A percentile compares a stretch with the other conserved stretches of the same genome.
phyloP scores from a whole-genome alignment of 1,140 invertebrate species.

The Macrobrachium nipponense region DNA sequence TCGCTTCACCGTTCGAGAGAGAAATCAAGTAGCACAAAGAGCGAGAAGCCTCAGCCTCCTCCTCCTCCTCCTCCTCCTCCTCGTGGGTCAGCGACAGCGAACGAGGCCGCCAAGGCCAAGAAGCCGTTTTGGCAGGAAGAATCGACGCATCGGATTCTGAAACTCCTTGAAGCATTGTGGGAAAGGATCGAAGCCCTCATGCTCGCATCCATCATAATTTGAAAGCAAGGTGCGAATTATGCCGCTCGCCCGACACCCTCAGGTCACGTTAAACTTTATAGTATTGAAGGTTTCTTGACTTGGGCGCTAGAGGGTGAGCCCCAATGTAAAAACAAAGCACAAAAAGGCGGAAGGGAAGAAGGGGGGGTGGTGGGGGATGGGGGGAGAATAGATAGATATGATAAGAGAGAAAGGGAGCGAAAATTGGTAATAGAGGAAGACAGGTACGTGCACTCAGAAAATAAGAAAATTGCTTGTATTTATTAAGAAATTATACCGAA shows the following conservation, averaged over 20 bases:
- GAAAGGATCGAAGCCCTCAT: slow-evolving; percentile 14
- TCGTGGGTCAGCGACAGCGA: no score
- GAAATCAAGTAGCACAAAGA: no score
- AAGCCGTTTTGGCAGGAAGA: no score
- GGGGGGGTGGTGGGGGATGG: background rate
- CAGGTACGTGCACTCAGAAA: background rate
- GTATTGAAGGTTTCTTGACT: background rate
- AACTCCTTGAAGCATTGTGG: slow-evolving; percentile 8
- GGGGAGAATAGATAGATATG: background rate
- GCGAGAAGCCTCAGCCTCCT: no score
- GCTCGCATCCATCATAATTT: slow-evolving; percentile 34
- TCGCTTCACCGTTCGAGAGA: no score
- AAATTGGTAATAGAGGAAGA: slow-evolving; percentile 3
- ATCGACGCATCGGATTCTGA: slow-evolving; percentile 7
- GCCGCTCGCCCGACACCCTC: slow-evolving; percentile 4
- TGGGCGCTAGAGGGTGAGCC: background rate
- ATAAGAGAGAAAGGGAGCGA: background rate
- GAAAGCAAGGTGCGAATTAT: slow-evolving; percentile 31
- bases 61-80: no score
- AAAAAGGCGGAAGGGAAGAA: background rate
- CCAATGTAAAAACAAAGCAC: background rate
- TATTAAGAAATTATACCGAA: no score
- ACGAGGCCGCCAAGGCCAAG: no score
- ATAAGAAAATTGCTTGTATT: no score
- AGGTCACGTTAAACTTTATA: slow-evolving; percentile 5